These are phyloP conservation scores for Himalopsyche anomala DNA, from an alignment of 2,888 invertebrate species.

Conservation along the genomic window DNA sequence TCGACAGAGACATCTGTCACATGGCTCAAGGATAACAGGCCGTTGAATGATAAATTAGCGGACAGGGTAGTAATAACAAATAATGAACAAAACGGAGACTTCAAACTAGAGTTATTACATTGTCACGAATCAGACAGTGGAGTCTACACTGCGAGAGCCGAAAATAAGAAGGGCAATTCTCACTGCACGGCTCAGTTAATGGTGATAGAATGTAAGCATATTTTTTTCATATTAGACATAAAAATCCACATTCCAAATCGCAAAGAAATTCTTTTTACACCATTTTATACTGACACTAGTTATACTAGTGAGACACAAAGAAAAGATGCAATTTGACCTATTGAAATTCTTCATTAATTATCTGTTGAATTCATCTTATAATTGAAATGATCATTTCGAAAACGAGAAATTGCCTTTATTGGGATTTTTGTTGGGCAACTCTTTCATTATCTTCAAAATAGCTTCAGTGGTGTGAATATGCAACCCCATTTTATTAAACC, in stretches of 20 bases:
- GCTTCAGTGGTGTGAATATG: too few relatives aligned
- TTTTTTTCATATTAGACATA: too few relatives aligned
- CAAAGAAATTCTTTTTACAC: too few relatives aligned
- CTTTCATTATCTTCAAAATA: too few relatives aligned
- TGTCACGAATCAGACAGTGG: constrained; percentile 89
- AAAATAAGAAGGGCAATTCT: constrained; percentile 86
- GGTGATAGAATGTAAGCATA: constrained; percentile 87
- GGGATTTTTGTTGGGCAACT: too few relatives aligned
- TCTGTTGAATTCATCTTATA: neutral
- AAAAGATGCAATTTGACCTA: neutral
- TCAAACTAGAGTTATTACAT: constrained; percentile 86
- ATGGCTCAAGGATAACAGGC: constrained; percentile 93
- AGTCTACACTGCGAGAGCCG: constrained; percentile 92
- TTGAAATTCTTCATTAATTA: neutral
- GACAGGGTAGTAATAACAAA: constrained; percentile 83
- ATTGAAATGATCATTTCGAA: neutral
- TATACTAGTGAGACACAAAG: neutral
- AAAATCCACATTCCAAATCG: too few relatives aligned
- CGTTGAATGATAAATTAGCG: constrained; percentile 84
- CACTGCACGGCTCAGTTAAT: constrained; percentile 92
- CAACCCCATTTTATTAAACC: too few relatives aligned
- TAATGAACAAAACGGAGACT: constrained; percentile 78
- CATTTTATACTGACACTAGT: too few relatives aligned
- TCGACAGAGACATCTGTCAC: constrained; percentile 81
- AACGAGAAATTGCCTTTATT: too few relatives aligned